These are phyloP conservation scores for Archegozetes longisetosus DNA, from an alignment of 1,140 invertebrate species.

Conservation along the genomic window DNA sequence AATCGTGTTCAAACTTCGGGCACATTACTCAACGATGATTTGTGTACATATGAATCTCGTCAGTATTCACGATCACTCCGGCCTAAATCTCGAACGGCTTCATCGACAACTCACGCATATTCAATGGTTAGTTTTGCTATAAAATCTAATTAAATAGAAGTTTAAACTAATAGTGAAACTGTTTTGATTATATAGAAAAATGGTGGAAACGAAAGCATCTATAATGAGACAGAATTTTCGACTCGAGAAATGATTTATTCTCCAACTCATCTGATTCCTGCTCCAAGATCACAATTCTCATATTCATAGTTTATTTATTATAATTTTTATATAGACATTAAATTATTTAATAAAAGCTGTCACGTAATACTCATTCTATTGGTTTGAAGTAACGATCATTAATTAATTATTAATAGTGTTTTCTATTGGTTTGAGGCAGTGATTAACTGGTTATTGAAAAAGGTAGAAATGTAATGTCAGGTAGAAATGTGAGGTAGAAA, in stretches of 20 bases:
- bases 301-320: background rate
- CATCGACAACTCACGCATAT: background rate
- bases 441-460: no score
- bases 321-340: background rate
- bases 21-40: slow-evolving; percentile 5
- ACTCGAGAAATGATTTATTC: slow-evolving; percentile 16
- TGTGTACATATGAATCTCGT: slow-evolving; percentile 1
- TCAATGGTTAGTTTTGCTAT: slow-evolving; percentile 6
- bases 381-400: no score
- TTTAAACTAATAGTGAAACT: no score
- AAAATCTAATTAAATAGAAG: no score
- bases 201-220: background rate
- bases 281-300: background rate
- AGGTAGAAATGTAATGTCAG: no score
- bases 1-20: slow-evolving; percentile 10
- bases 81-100: slow-evolving; percentile 8
- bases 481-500: no score
- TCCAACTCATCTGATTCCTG: slow-evolving; percentile 6
- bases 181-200: background rate
- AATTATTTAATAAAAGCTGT: no score
- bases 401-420: no score
- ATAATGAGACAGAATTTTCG: slow-evolving; percentile 19
- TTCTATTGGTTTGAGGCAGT: no score
- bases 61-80: slow-evolving; percentile 2
- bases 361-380: no score